Conservation (phyloP, 2,888 invertebrate species). For the Leucoptera coffeella region DNA sequence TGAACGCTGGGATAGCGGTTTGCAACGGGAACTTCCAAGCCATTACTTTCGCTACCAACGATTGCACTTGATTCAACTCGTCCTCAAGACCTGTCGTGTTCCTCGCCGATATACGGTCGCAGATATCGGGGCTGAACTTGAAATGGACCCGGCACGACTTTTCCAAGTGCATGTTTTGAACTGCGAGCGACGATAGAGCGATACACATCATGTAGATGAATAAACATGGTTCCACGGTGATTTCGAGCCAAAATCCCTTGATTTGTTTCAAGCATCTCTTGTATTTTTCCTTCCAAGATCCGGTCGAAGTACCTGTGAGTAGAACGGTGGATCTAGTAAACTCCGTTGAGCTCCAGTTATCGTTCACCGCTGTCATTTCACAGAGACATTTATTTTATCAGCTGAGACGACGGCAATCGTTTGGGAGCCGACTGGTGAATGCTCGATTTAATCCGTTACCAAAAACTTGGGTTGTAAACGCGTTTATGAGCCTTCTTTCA, state of each 20-base stretch:
- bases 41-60: conserved; percentile 43
- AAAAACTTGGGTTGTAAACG: conserved; percentile 37
- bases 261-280: conserved; percentile 27
- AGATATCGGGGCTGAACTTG: conserved; percentile 41
- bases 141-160: conserved; percentile 53
- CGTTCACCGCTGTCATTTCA: no score
- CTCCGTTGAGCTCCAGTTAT: conserved; percentile 19
- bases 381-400: no score
- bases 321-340: conserved; percentile 29
- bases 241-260: conserved; percentile 23
- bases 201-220: conserved; percentile 60
- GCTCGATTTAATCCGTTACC: conserved; percentile 24
- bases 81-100: conserved; percentile 34
- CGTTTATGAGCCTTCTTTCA: no score
- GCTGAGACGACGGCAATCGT: no score
- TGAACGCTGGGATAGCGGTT: conserved; percentile 50
- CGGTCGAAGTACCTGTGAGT: conserved; percentile 18
- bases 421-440: no score
- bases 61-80: conserved; percentile 34
- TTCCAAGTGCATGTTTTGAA: conserved; percentile 53
- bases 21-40: conserved; percentile 56
- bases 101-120: conserved; percentile 36
- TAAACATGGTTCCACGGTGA: conserved; percentile 62
- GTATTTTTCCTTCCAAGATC: conserved; percentile 23
- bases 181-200: conserved; percentile 57